phyloP scores from a whole-genome alignment of 2,113 vertebrate species.

The Atherinomorus stipes region DNA sequence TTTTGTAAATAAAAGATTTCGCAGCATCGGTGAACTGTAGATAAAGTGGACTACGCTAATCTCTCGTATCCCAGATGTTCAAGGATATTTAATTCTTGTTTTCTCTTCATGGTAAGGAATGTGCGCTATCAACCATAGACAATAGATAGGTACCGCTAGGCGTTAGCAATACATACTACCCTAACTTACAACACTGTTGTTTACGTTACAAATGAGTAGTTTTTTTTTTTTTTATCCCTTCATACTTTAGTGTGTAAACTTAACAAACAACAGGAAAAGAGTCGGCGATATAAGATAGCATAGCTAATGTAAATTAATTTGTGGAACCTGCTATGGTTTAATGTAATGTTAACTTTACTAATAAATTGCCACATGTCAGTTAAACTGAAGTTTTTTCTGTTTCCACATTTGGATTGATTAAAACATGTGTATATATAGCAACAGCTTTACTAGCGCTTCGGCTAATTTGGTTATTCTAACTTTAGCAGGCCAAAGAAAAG shows the following conservation, averaged over 20 bases:
- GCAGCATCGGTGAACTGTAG: not conserved
- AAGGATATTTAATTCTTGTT: not conserved
- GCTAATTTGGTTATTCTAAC: constrained; percentile 30
- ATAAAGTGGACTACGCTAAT: not conserved
- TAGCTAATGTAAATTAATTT: constrained; percentile 19
- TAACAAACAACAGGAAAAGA: not conserved
- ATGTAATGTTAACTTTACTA: not conserved
- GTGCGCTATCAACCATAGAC: not conserved
- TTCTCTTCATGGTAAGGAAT: constrained; percentile 64
- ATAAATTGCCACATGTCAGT: not conserved
- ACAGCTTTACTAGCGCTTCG: not conserved
- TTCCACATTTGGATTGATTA: not conserved
- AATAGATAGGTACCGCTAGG: not conserved
- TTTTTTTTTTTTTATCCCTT: not conserved
- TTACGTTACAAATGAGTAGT: not conserved
- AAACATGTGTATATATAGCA: not conserved
- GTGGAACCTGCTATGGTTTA: not conserved
- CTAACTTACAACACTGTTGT: not conserved
- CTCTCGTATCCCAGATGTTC: not conserved
- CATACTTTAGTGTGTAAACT: not conserved
- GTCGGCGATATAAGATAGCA: not conserved
- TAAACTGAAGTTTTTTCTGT: not conserved
- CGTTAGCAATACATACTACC: constrained; percentile 11
- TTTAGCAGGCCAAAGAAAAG: constrained; percentile 73
- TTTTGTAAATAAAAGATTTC: not conserved